Base-by-base conservation (phyloP, 2,888 invertebrate species). In the Lasius platythorax region DNA sequence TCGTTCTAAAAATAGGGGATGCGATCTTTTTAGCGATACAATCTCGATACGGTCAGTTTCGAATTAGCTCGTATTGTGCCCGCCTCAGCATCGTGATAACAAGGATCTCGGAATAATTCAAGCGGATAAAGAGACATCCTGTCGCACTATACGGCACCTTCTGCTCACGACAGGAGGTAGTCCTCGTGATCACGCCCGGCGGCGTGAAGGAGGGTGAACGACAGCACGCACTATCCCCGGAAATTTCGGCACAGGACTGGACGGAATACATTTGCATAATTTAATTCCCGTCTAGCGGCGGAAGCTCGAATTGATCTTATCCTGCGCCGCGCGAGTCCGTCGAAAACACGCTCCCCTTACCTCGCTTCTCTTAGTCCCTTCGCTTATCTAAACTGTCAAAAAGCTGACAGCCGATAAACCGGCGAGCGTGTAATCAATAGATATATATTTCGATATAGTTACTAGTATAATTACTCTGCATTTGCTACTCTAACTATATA, bases 281-380 rank as follows among this genome's bases (percentile, higher is more conserved):
- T 90, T 89, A 90, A 90, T 90, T 88, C 89, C 85, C 79, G 74
- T 50, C 84, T 67, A 61, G 46, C 30, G 58, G 28, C 87, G 87
- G 89, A 86, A 87, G 87, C 87, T 78, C 76, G 89, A 89, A 87
- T 90, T 87, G 85, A 90, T 90, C 84, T 87, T 90, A 90, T 90
- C 90, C 74, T 43, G 68, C 46, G 50, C 50, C 74, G 56, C 78
- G 76, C 67, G 76, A 53, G 76, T 67, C 50, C 12, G 37, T 68
- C 75, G 46, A 53, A 74, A 73, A 23, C 28, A 37, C 12, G 74
- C 56, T 74, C 40, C 33, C 50, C 66, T 53, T 75, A 61, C 8
- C 8, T 50, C 74, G 82, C 64, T 56, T 58, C 43, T 8, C 15
- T 72, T 72, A 9, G 6, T n/a, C 50, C 33, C 61, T 43, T 43